phyloP scores from a whole-genome alignment of 2,113 vertebrate genomes.

The Thymallus thymallus region DNA sequence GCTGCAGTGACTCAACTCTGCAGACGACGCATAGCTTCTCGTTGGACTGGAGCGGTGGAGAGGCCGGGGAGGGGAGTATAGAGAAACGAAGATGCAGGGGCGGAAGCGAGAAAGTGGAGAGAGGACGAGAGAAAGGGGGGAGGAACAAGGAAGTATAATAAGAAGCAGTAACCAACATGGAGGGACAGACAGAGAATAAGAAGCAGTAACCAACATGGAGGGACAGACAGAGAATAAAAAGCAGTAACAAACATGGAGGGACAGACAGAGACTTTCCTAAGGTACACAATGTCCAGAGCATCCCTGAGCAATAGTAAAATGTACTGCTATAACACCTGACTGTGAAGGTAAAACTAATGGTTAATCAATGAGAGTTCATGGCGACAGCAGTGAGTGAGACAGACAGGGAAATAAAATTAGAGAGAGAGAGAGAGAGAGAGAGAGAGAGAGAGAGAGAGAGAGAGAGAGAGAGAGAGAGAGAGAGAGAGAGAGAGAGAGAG shows the following conservation, averaged over 20 bases:
- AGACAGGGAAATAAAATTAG: neutral
- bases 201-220: neutral
- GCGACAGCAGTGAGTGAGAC: slow-evolving; percentile 35
- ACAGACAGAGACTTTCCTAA: neutral
- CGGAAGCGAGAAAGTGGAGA: neutral
- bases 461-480: slow-evolving; percentile 23
- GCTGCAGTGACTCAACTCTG: slow-evolving; percentile 92
- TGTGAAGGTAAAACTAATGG: slow-evolving; percentile 33
- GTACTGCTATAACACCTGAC: slow-evolving; percentile 24
- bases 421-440: neutral
- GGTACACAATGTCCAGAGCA: slow-evolving; percentile 4
- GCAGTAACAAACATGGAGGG: neutral
- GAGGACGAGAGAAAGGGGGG: neutral
- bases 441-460: slow-evolving; percentile 19
- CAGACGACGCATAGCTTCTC: slow-evolving; percentile 90
- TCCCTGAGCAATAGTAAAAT: slow-evolving; percentile 27
- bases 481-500: slow-evolving; percentile 25
- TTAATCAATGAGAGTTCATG: slow-evolving; percentile 50
- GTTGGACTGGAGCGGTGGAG: slow-evolving; percentile 80
- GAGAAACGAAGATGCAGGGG: neutral
- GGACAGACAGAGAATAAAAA: too few relatives aligned
- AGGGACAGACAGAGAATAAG: too few relatives aligned
- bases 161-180: neutral
- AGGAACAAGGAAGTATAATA: neutral
- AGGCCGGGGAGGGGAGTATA: neutral